Conservation (phyloP, 2,888 invertebrate species). For the Oxycera nigricornis region DNA sequence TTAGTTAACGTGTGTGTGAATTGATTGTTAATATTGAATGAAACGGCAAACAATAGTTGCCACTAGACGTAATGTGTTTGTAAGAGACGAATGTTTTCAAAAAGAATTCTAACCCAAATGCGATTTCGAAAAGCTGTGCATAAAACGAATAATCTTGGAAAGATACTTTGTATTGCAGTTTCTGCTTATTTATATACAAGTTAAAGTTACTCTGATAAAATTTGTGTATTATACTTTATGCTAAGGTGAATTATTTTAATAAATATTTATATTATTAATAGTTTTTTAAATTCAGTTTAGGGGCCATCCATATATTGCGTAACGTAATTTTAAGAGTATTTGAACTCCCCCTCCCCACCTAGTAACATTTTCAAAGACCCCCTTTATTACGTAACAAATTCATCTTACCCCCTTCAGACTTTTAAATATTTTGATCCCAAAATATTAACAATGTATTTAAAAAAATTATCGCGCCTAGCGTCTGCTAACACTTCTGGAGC, state of each 20-base stretch:
- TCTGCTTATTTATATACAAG: slow-evolving; percentile 35
- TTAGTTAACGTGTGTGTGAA: slow-evolving; percentile 25
- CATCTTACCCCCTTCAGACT: too few species aligned
- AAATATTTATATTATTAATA: slow-evolving; percentile 28
- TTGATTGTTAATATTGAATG: slow-evolving; percentile 16
- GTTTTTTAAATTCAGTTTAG: not conserved
- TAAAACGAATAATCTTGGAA: not conserved
- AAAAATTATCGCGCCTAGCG: too few species aligned
- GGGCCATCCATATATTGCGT: too few species aligned
- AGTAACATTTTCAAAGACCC: too few species aligned
- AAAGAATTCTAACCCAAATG: not conserved
- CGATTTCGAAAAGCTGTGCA: slow-evolving; percentile 19
- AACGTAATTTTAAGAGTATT: too few species aligned
- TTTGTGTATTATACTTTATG: slow-evolving; percentile 25
- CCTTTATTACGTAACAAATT: too few species aligned
- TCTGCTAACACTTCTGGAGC: too few species aligned
- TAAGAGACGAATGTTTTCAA: slow-evolving; percentile 8
- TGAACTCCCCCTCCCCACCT: too few species aligned
- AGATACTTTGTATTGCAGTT: slow-evolving; percentile 11
- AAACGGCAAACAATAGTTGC: not conserved
- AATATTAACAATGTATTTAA: too few species aligned
- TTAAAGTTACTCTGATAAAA: slow-evolving; percentile 15
- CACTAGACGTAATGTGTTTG: not conserved
- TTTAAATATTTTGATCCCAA: too few species aligned
- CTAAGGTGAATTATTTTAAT: slow-evolving; percentile 36